Evolutionary conservation across 2,113 vertebrate genomes (phyloP).

Genomic region (Mohoua ochrocephala): DNA sequence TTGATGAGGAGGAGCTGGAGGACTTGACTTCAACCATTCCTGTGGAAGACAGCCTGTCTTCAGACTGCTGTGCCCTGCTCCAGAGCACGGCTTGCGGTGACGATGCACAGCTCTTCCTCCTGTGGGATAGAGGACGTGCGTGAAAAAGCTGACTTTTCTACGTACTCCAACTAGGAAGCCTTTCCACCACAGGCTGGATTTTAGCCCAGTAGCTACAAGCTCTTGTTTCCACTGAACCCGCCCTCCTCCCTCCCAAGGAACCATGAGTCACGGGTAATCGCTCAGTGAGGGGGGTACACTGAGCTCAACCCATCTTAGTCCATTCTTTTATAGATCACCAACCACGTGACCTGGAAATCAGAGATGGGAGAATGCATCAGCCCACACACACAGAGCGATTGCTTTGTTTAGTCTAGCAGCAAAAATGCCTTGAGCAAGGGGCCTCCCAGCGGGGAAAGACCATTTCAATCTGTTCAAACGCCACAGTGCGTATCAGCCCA

Average conservation of each 20-base stretch:
- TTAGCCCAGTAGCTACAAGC: neutral
- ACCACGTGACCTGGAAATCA: constrained; percentile 36
- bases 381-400: neutral
- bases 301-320: neutral
- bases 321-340: constrained; percentile 11
- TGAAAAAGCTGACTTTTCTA: neutral
- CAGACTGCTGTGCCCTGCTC: constrained; percentile 75
- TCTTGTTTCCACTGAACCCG: neutral
- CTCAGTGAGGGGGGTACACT: neutral
- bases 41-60: constrained; percentile 78
- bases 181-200: neutral
- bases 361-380: constrained; percentile 10
- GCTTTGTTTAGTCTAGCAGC: constrained; percentile 44
- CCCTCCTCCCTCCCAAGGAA: neutral
- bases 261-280: neutral
- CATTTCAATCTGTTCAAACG: neutral
- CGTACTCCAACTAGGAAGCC: neutral
- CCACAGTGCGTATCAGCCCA: neutral
- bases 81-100: constrained; percentile 86
- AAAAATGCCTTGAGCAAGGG: constrained; percentile 23
- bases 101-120: constrained; percentile 85
- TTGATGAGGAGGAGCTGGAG: constrained; percentile 93
- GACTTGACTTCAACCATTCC: constrained; percentile 79
- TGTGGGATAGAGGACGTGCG: constrained; percentile 11
- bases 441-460: constrained; percentile 37